Conservation (phyloP, 2,113 vertebrate species). For the Cinclus mexicanus region DNA sequence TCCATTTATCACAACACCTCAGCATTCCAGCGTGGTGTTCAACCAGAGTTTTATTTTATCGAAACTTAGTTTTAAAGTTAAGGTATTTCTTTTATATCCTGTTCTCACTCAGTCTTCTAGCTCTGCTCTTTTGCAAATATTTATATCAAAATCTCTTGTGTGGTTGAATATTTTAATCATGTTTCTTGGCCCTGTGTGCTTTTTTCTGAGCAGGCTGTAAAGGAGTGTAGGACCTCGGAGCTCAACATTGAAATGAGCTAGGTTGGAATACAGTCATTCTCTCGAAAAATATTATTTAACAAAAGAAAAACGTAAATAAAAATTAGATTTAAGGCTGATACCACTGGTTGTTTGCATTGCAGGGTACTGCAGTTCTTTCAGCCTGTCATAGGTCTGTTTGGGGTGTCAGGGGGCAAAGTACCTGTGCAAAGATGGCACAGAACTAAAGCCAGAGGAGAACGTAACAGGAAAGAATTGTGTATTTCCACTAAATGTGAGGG, state of each 20-base stretch:
- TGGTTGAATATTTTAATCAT: neutral
- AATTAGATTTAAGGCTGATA: neutral
- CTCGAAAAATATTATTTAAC: neutral
- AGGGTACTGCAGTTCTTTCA: neutral
- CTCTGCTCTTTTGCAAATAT: neutral
- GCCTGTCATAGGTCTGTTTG: neutral
- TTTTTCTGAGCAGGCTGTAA: neutral
- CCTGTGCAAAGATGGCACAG: neutral
- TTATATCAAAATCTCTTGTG: neutral
- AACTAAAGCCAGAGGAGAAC: neutral
- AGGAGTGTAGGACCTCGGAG: neutral
- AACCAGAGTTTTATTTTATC: neutral
- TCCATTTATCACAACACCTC: neutral
- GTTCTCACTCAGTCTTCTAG: neutral
- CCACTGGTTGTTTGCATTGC: neutral
- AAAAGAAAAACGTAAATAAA: neutral
- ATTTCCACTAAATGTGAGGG: neutral
- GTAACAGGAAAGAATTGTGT: neutral
- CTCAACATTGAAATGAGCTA: neutral
- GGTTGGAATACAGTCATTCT: neutral
- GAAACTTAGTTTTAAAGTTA: neutral
- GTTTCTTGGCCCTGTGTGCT: neutral
- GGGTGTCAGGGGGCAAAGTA: neutral
- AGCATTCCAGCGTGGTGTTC: neutral
- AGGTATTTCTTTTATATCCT: neutral